Evolutionary conservation across 2,797 vertebrate genomes (phyloP).

Genomic region (Melanotaenia parkinsoni): DNA sequence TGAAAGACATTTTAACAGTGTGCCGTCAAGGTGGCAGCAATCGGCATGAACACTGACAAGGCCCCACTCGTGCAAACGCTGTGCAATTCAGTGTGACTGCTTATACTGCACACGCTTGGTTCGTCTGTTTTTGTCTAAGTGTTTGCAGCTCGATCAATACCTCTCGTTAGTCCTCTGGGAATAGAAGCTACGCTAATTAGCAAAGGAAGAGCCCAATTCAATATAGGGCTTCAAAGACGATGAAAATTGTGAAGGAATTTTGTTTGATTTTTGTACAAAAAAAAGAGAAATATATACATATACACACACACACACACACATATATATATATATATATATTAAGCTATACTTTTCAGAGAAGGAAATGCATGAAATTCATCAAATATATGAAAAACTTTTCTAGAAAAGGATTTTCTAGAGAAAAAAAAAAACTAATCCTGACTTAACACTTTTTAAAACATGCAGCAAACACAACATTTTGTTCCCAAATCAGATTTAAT

Average conservation of each 20-base stretch:
- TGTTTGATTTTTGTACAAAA: not conserved
- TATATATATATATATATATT: too few species aligned
- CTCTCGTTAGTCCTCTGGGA: conserved; percentile 32
- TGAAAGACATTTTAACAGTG: conserved; percentile 47
- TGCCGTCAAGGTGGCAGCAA: conserved; percentile 27
- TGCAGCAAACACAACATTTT: not conserved
- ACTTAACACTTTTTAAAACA: not conserved
- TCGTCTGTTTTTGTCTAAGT: conserved; percentile 47
- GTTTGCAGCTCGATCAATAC: conserved; percentile 52
- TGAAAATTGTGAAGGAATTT: not conserved
- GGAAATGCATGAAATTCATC: not conserved
- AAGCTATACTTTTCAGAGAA: not conserved
- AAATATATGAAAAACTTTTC: not conserved
- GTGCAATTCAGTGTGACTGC: conserved; percentile 26
- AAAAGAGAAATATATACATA: not conserved
- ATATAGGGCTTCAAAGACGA: conserved; percentile 2
- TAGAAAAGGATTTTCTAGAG: not conserved
- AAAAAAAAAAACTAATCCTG: not conserved
- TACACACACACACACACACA: too few species aligned
- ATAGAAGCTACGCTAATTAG: conserved; percentile 41
- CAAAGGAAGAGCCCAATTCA: conserved; percentile 27
- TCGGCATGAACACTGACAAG: conserved; percentile 28
- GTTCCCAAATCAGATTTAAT: not conserved
- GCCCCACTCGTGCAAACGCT: conserved; percentile 24
- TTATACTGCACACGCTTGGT: conserved; percentile 33